Percentiles rank a stretch among this genome's conserved stretches.
Conservation (phyloP, 2,113 vertebrate species). For the Dipodomys merriami region DNA sequence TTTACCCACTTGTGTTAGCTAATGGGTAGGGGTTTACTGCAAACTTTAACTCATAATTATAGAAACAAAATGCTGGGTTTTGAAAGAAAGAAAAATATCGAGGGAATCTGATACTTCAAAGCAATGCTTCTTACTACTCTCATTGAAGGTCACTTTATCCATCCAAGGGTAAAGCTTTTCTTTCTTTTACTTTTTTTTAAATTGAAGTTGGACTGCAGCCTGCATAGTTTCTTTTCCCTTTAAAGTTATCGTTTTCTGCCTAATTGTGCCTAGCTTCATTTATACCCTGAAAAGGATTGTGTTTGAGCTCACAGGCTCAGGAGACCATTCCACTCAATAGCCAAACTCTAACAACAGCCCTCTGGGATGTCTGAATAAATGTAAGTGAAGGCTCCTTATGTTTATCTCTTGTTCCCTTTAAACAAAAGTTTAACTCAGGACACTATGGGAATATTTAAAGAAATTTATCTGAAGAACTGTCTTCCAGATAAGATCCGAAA, state of each 20-base stretch:
- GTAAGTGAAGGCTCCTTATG: slow-evolving; percentile 68
- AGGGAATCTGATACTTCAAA: slow-evolving; percentile 26
- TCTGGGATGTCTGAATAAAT: slow-evolving; percentile 75
- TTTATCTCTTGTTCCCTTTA: slow-evolving; percentile 76
- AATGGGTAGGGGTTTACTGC: slow-evolving; percentile 38
- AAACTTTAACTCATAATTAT: slow-evolving; percentile 24
- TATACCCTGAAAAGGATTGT: slow-evolving; percentile 72
- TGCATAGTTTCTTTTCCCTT: slow-evolving; percentile 70
- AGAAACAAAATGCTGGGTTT: slow-evolving; percentile 17
- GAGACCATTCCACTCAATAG: slow-evolving; percentile 76
- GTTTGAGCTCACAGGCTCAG: slow-evolving; percentile 72
- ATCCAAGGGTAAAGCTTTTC: slow-evolving; percentile 69
- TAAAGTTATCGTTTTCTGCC: slow-evolving; percentile 71
- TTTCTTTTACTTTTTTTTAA: slow-evolving; percentile 62
- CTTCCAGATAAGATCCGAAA: slow-evolving; percentile 71
- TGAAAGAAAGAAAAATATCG: slow-evolving; percentile 43
- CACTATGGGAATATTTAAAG: slow-evolving; percentile 71
- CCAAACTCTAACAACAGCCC: slow-evolving; percentile 61
- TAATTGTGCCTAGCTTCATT: slow-evolving; percentile 78
- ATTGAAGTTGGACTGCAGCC: slow-evolving; percentile 71
- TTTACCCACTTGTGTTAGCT: neutral
- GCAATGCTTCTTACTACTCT: neutral
- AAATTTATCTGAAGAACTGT: slow-evolving; percentile 70
- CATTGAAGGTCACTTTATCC: slow-evolving; percentile 71
- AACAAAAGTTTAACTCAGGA: slow-evolving; percentile 81